Percentiles rank a stretch among this genome's conserved stretches.
phyloP scores from a whole-genome alignment of 1,140 invertebrate species.

The Nautilus pompilius region DNA sequence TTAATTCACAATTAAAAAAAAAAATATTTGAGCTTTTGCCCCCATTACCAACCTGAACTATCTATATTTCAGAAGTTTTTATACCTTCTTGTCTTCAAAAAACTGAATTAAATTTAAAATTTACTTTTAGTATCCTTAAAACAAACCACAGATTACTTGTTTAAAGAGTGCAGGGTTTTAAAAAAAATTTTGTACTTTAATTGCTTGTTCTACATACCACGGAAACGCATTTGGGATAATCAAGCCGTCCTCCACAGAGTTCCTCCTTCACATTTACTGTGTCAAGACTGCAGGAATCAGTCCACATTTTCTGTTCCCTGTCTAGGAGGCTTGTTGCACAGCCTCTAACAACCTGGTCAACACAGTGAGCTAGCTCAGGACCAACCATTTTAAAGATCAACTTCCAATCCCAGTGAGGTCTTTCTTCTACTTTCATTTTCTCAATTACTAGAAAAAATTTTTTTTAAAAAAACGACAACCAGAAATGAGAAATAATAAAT shows the following conservation, averaged over 20 bases:
- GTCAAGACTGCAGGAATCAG: slow-evolving; percentile 18
- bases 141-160: no score
- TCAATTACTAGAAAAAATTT: slow-evolving; percentile 42
- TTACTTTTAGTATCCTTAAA: no score
- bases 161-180: no score
- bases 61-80: no score
- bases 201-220: slow-evolving; percentile 40
- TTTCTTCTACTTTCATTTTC: slow-evolving; percentile 38
- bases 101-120: no score
- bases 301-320: slow-evolving; percentile 30
- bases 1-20: no score
- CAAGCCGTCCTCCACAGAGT: slow-evolving; percentile 34
- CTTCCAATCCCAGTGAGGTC: slow-evolving; percentile 46
- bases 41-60: no score
- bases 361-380: slow-evolving; percentile 27
- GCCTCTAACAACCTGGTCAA: slow-evolving; percentile 32
- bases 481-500: no score
- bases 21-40: no score
- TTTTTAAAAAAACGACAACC: no score
- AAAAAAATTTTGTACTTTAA: no score
- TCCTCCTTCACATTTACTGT: slow-evolving; percentile 18
- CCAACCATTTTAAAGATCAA: slow-evolving; percentile 44
- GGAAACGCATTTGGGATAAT: slow-evolving; percentile 43
- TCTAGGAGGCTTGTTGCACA: slow-evolving; percentile 22
- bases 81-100: no score